phyloP scores from a whole-genome alignment of 2,797 vertebrate species.

The Sylvia borin region DNA sequence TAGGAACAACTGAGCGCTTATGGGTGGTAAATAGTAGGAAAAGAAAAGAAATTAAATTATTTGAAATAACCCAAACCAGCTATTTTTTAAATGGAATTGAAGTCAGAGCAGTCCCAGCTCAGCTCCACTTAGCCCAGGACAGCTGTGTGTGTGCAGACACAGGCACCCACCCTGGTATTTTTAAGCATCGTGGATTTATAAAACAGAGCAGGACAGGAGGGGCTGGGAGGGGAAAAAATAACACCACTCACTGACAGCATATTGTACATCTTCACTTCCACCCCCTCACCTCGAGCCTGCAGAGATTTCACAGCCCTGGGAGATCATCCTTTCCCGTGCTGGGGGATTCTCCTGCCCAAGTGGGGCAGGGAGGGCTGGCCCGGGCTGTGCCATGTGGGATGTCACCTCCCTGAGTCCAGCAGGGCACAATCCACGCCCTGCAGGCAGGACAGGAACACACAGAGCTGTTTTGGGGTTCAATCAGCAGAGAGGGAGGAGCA shows the following conservation, averaged over 20 bases:
- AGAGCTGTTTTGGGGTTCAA: background rate
- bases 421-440: no score
- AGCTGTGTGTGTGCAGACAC: background rate
- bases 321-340: background rate
- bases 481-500: background rate
- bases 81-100: background rate
- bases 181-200: background rate
- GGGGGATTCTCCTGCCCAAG: background rate
- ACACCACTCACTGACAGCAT: slow-evolving; percentile 6
- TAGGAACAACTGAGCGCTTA: background rate
- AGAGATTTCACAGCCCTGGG: background rate
- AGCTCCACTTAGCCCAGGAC: background rate
- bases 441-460: fast-evolving
- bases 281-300: background rate
- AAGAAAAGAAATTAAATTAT: background rate
- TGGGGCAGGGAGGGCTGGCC: background rate
- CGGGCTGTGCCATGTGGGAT: background rate
- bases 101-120: background rate
- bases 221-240: background rate
- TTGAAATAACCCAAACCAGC: background rate
- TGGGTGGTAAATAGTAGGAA: background rate
- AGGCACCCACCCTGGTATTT: background rate
- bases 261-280: slow-evolving; percentile 51
- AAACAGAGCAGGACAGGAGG: background rate
- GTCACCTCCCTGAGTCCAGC: background rate